Conservation (phyloP, 2,797 vertebrate genomes). For the Sylvilagus floridanus region DNA sequence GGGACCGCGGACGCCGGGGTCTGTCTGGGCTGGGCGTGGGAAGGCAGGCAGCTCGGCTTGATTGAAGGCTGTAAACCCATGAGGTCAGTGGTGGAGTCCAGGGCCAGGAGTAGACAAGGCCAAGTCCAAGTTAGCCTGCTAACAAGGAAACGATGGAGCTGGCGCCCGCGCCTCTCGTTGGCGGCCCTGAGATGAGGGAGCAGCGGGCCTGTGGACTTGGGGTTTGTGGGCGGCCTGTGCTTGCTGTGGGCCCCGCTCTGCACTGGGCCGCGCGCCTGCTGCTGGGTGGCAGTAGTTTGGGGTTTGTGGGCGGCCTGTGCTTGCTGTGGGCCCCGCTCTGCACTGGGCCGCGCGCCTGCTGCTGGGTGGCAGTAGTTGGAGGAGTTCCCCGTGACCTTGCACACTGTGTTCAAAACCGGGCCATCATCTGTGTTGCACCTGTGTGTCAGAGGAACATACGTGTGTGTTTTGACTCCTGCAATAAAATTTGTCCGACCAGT, state of each 20-base stretch:
- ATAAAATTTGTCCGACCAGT: background rate
- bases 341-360: fast-evolving
- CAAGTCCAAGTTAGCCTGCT: background rate
- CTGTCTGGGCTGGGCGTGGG: background rate
- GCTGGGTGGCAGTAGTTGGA: background rate
- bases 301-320: too few species aligned
- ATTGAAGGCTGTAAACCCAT: background rate
- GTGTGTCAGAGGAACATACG: background rate
- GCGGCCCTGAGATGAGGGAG: background rate
- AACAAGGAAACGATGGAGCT: background rate
- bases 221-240: too few species aligned
- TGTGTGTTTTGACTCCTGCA: background rate
- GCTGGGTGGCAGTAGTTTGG: background rate
- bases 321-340: background rate
- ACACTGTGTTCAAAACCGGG: background rate
- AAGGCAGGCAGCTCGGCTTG: background rate
- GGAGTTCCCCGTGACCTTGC: background rate
- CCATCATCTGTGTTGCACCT: background rate
- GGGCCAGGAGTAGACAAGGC: background rate
- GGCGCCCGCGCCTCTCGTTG: background rate
- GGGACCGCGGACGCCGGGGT: background rate
- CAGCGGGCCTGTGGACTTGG: fast-evolving
- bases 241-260: background rate
- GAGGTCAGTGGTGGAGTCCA: conserved; percentile 1
- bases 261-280: fast-evolving